Evolutionary conservation across 2,888 invertebrate species (phyloP).

Genomic region (Drosophila neonasuta): DNA sequence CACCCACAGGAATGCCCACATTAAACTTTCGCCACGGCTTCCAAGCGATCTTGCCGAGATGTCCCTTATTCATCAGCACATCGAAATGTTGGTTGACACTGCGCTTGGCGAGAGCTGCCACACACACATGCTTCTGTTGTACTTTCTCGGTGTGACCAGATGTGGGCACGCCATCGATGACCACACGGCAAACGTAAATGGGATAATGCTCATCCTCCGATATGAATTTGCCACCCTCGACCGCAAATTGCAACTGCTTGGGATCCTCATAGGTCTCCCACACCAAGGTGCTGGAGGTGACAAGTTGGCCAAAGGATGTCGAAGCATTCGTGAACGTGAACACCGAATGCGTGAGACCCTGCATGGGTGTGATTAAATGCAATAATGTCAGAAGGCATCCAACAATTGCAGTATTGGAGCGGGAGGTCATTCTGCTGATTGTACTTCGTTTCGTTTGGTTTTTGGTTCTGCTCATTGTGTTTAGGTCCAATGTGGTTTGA

Average conservation of each 20-base stretch:
- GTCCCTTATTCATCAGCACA: conserved; percentile 89
- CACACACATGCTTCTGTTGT: conserved; percentile 85
- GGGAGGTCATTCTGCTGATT: conserved; percentile 31
- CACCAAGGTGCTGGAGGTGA: conserved; percentile 90
- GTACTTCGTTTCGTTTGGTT: conserved; percentile 38
- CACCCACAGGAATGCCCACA: conserved; percentile 86
- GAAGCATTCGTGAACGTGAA: conserved; percentile 79
- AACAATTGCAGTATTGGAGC: conserved; percentile 9
- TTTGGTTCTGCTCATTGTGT: conserved; percentile 41
- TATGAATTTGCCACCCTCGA: conserved; percentile 85
- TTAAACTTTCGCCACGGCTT: conserved; percentile 88
- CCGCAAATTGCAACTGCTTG: conserved; percentile 85
- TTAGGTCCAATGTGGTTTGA: conserved; percentile 35
- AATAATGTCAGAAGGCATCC: conserved; percentile 41
- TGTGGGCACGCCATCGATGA: conserved; percentile 88
- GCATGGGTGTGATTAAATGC: conserved; percentile 47
- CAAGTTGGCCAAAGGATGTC: conserved; percentile 84
- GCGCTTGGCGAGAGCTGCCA: conserved; percentile 85
- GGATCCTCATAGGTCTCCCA: conserved; percentile 86
- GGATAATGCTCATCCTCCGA: conserved; percentile 81
- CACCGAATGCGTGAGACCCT: conserved; percentile 75
- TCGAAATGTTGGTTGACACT: conserved; percentile 86
- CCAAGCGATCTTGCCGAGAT: conserved; percentile 90
- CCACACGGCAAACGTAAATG: conserved; percentile 89
- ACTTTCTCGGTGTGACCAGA: conserved; percentile 84